Evolutionary conservation across 1,140 invertebrate genomes (phyloP), one percentile per base, ranked within the genome.

Genomic region (Chymomyza costata): DNA sequence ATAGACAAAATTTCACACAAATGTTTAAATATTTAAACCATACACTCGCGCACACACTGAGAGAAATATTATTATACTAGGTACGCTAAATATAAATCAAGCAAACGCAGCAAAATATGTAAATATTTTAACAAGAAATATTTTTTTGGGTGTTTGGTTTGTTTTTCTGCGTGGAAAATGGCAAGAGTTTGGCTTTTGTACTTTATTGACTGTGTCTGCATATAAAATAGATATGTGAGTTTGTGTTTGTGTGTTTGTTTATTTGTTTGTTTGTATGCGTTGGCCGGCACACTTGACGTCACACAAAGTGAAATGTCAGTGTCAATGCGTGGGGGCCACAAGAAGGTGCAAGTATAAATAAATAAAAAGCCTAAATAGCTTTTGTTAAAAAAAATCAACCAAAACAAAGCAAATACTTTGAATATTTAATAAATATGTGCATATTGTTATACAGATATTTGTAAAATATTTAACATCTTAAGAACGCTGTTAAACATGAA

Each of bases 291-390:
- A 19, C 52, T 56, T 69, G 65, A 78, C 71, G 71, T 78, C 71
- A 80, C 63, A 32, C 39, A 78, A 41, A 5, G 16, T 80, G 66
- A 78, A 80, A 78, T 80, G 71, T 76, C 71, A 78, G 63, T 70
- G 71, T 69, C 66, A 64, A 43, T 65, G 70, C 53, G 69, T 61
- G 69, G 45, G 59, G 48, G 59, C 51, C 52, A 53, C 56, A 50
- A 50, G 40, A 60, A 57, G 31, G 13, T n/a, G n/a, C 49, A 39
- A 21, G 46, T 46, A 19, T 47, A 16, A 38, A 38, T 16, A 46
- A 51, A 56, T 52, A 47, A 58, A 62, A 53, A 64, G 44, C 14
- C 25, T 15, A 51, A 30, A 47, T 32, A 30, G 18, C 30, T 18
- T 40, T 40, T 14, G 18, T 28, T 11, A 38, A 37, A 16, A 21